Conservation (phyloP, 2,113 vertebrate genomes). For the Silurus meridionalis region DNA sequence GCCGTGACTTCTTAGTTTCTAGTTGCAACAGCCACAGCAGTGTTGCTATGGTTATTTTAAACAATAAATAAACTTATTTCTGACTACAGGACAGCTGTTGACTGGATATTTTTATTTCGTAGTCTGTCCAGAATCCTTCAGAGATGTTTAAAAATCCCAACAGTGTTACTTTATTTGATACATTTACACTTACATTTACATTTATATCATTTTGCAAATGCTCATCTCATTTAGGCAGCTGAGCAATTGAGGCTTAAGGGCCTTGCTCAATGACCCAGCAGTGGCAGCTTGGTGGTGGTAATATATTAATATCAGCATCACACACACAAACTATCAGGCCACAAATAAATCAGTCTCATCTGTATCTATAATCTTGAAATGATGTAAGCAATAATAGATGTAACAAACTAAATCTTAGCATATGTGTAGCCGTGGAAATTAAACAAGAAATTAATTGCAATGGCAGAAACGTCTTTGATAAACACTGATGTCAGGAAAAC, state of each 20-base stretch:
- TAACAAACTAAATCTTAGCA: neutral
- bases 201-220: neutral
- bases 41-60: neutral
- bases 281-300: no score
- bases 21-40: neutral
- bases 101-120: neutral
- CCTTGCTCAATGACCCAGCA: no score
- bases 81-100: neutral
- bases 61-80: neutral
- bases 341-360: neutral
- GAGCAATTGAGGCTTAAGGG: no score
- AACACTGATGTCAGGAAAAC: neutral
- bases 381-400: neutral
- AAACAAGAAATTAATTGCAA: neutral
- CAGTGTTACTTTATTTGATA: neutral
- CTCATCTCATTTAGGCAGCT: no score
- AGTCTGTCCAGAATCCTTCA: neutral
- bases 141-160: constrained; percentile 6
- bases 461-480: neutral
- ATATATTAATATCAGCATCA: neutral
- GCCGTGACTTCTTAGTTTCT: neutral
- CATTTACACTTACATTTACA: no score
- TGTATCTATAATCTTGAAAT: neutral
- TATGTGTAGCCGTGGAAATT: neutral
- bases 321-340: neutral